phyloP scores from a whole-genome alignment of 2,797 vertebrate species.

The Syngnathus rostellatus region DNA sequence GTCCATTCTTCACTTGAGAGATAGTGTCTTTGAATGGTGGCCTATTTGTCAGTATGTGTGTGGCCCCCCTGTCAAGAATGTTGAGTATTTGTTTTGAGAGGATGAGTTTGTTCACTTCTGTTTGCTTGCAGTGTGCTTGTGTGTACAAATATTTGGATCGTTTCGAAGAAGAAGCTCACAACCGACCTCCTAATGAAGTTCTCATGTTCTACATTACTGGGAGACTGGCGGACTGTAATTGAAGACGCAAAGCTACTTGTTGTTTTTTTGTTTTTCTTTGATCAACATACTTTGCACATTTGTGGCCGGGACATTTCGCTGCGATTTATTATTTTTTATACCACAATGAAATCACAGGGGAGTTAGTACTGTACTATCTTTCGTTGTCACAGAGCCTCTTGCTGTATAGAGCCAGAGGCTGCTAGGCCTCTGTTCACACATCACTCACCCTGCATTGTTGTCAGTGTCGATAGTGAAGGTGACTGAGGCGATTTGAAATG shows the following conservation, averaged over 20 bases:
- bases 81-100: slow-evolving; percentile 12
- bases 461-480: no score
- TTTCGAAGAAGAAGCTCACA: slow-evolving; percentile 15
- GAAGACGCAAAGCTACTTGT: slow-evolving; percentile 36
- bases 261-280: slow-evolving; percentile 23
- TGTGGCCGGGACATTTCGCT: slow-evolving; percentile 6
- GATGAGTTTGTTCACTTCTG: slow-evolving; percentile 5
- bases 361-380: no score
- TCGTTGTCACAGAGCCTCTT: no score
- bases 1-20: slow-evolving; percentile 12
- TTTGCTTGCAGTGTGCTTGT: slow-evolving; percentile 22
- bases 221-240: slow-evolving; percentile 39
- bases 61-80: slow-evolving; percentile 21
- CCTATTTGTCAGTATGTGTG: slow-evolving; percentile 19
- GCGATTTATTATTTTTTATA: neutral
- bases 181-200: slow-evolving; percentile 23
- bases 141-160: slow-evolving; percentile 16
- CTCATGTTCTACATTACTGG: slow-evolving; percentile 47
- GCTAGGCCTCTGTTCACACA: no score
- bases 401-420: no score
- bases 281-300: slow-evolving; percentile 10
- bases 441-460: no score
- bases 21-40: slow-evolving; percentile 1
- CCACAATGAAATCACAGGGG: neutral
- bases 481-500: no score